Evolutionary conservation across 2,113 vertebrate species (phyloP).

Genomic region (Heteronetta atricapilla): DNA sequence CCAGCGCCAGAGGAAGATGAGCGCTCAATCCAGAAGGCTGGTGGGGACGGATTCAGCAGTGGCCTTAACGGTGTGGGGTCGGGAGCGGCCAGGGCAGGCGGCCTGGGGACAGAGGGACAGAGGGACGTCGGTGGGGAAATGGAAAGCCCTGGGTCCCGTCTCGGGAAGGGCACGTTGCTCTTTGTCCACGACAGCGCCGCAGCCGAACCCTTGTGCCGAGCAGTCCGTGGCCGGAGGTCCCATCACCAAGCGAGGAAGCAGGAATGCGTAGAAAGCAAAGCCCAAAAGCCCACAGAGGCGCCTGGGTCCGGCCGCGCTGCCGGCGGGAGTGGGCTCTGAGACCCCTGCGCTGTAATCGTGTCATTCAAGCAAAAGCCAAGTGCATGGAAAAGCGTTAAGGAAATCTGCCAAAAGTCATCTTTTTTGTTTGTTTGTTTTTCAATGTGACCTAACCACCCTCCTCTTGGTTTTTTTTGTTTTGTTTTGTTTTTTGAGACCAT

Average conservation of each 20-base stretch:
- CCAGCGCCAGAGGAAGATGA: neutral
- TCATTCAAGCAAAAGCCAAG: neutral
- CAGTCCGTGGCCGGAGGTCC: neutral
- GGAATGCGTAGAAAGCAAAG: neutral
- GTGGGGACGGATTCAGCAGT: slow-evolving; percentile 11
- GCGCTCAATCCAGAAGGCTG: neutral
- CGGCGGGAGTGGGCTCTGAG: neutral
- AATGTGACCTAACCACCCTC: slow-evolving; percentile 54
- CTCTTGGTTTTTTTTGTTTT: slow-evolving; percentile 8
- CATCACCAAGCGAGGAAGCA: neutral
- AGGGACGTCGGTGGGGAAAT: neutral
- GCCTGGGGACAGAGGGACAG: neutral
- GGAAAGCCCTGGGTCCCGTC: no score
- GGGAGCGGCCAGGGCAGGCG: neutral
- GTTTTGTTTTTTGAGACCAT: slow-evolving; percentile 62
- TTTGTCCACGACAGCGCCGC: no score
- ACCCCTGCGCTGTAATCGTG: slow-evolving; percentile 54
- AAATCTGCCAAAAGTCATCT: slow-evolving; percentile 71
- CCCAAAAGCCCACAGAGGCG: neutral
- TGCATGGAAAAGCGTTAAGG: slow-evolving; percentile 53
- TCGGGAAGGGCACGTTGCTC: no score
- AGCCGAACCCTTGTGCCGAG: neutral
- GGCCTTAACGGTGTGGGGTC: slow-evolving; percentile 61
- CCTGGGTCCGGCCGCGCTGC: neutral
- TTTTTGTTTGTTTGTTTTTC: slow-evolving; percentile 38